Evolutionary conservation across 2,888 invertebrate genomes (phyloP).

Genomic region (Calameuta idolon): DNA sequence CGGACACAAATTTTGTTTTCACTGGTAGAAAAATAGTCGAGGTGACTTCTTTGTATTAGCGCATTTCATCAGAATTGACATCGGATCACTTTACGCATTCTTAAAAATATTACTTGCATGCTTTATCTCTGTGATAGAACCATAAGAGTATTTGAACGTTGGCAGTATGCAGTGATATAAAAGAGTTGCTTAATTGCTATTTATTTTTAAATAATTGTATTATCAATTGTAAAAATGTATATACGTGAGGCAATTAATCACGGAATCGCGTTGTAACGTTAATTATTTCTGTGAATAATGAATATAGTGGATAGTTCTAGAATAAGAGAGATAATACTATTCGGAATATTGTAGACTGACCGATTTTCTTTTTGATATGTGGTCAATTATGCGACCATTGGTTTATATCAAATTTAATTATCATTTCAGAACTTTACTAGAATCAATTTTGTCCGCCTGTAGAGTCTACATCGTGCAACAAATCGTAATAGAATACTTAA

Average conservation of each 20-base stretch:
- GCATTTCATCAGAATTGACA: neutral
- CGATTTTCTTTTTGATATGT: neutral
- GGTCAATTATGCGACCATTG: neutral
- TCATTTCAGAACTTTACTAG: neutral
- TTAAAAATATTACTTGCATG: neutral
- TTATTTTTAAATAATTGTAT: too few species aligned
- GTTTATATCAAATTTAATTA: neutral
- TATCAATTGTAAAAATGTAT: neutral
- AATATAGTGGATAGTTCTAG: neutral
- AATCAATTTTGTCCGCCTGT: neutral
- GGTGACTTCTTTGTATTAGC: neutral
- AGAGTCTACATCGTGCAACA: neutral
- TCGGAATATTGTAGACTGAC: neutral
- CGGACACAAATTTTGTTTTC: neutral
- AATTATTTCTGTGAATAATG: too few species aligned
- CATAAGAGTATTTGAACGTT: neutral
- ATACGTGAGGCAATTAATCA: neutral
- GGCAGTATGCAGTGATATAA: neutral
- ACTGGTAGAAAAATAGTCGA: neutral
- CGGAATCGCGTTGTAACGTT: neutral
- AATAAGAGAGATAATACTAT: neutral
- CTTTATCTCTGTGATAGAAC: neutral
- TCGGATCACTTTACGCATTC: neutral
- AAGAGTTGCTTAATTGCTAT: neutral
- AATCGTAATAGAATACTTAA: neutral